Base-by-base conservation (phyloP, 2,113 vertebrate genomes). In the Caloenas nicobarica region DNA sequence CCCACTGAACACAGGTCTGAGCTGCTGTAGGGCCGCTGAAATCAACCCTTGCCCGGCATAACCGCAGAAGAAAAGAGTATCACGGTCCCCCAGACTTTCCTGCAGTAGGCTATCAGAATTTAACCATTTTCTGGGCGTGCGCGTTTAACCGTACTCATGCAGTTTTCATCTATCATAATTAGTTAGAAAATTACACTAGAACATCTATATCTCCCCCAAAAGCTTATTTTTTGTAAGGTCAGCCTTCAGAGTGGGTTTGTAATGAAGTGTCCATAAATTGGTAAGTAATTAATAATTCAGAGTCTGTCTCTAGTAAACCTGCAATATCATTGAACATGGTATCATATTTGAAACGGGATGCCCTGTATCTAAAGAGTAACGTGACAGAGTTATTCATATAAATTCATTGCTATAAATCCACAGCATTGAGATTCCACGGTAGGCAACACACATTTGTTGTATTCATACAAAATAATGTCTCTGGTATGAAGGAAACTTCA, bases 1-100 rank as follows among this genome's bases (percentile, higher is more conserved):
- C 62, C 23, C 0, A 3, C 31, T 5, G 6, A 4, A 9, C 38
- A 33, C 1, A 0, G 42, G 22, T 1, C 17, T 21, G 26, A 57
- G 40, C 1, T 65, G 17, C 80, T 2, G 0, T 0, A 24, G 24
- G 13, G 16, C 24, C 29, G 8, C 69, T 9, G 13, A 65, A 65
- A 65, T 33, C 72, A 33, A 7, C 23, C 50, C 5, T 53, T 61
- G 50, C 26, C 38, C 66, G 5, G 23, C 40, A 3, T 4, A 84
- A 78, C 21, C 8, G 48, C 42, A 22, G 46, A 51, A 73, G 80
- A 38, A 36, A 60, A 54, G 11, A 72, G 5, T 2, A 17, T 14
- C 44, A 56, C 13, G 51, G 23, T 54, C 14, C 21, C 21, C 13
- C 10, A 16, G 34, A 34, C 11, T 10, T 23, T 51, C 57, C 68